Evolutionary conservation across 2,797 vertebrate genomes (phyloP).

Genomic region (Nannoperca australis): DNA sequence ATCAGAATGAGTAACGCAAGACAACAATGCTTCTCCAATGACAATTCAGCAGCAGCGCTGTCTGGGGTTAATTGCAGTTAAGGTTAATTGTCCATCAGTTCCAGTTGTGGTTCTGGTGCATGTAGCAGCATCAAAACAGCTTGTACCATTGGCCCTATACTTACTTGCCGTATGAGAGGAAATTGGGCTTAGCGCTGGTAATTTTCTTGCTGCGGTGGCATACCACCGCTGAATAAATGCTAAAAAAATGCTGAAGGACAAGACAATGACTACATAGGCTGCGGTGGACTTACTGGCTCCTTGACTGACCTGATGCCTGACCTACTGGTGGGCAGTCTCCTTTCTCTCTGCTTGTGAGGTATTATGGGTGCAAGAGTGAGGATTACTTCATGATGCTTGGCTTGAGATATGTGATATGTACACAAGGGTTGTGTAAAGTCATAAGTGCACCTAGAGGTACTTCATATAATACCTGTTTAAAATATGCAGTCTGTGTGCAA

Average conservation of each 20-base stretch:
- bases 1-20: conserved; percentile 37
- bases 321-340: conserved; percentile 31
- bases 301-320: conserved; percentile 47
- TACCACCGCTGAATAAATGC: conserved; percentile 64
- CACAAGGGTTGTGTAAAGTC: conserved; percentile 20
- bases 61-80: conserved; percentile 68
- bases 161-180: conserved; percentile 70
- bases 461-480: conserved; percentile 19
- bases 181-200: conserved; percentile 71
- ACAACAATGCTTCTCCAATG: conserved; percentile 50
- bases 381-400: conserved; percentile 29
- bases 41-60: conserved; percentile 42
- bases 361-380: conserved; percentile 9
- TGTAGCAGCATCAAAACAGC: conserved; percentile 73
- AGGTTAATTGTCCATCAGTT: conserved; percentile 71
- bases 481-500: conserved; percentile 24
- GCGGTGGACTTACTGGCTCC: conserved; percentile 59
- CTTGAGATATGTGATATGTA: conserved; percentile 29
- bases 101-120: conserved; percentile 72
- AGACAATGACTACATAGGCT: conserved; percentile 66
- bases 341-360: conserved; percentile 28
- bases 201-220: conserved; percentile 70
- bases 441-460: conserved; percentile 34
- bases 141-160: conserved; percentile 64
- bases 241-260: conserved; percentile 63